Percentiles rank a stretch among this genome's conserved stretches.
Evolutionary conservation across 1,140 invertebrate species (phyloP).

Genomic region (Holcopasites calliopsidis): DNA sequence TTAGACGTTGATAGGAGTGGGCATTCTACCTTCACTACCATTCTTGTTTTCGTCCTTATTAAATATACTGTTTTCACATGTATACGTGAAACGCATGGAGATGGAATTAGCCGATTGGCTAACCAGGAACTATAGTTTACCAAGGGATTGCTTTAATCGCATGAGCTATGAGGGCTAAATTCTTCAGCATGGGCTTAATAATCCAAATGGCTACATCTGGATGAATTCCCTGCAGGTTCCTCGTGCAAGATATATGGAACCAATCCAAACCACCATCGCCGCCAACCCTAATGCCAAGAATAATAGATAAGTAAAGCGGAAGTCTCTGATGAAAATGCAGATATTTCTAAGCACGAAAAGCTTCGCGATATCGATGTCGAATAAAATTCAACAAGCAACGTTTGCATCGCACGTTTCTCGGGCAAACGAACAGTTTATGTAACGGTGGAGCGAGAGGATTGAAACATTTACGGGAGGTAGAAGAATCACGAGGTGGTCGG

Average conservation of each 20-base stretch:
- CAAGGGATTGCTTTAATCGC: constrained; percentile 5
- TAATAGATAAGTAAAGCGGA: too few relatives aligned
- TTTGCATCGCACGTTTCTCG: not conserved
- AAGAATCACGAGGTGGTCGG: not conserved
- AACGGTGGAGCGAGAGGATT: constrained; percentile 25
- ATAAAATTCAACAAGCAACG: not conserved
- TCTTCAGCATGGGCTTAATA: not conserved
- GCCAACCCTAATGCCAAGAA: too few relatives aligned
- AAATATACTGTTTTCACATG: too few relatives aligned
- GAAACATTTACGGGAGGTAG: constrained; percentile 27
- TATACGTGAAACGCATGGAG: too few relatives aligned
- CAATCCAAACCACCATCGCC: not conserved
- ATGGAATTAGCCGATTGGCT: not conserved
- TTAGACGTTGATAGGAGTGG: too few relatives aligned
- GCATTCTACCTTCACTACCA: too few relatives aligned
- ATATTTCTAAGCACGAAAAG: too few relatives aligned
- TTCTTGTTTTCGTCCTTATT: not conserved
- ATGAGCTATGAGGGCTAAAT: constrained; percentile 5
- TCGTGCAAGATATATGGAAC: not conserved
- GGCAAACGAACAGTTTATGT: constrained; percentile 37
- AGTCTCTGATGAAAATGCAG: too few relatives aligned
- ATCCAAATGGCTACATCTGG: not conserved
- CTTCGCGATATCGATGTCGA: too few relatives aligned
- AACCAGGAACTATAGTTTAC: not conserved
- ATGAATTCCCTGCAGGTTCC: not conserved